Base-by-base conservation (phyloP, 2,113 vertebrate genomes). In the Nyctibius bracteatus region DNA sequence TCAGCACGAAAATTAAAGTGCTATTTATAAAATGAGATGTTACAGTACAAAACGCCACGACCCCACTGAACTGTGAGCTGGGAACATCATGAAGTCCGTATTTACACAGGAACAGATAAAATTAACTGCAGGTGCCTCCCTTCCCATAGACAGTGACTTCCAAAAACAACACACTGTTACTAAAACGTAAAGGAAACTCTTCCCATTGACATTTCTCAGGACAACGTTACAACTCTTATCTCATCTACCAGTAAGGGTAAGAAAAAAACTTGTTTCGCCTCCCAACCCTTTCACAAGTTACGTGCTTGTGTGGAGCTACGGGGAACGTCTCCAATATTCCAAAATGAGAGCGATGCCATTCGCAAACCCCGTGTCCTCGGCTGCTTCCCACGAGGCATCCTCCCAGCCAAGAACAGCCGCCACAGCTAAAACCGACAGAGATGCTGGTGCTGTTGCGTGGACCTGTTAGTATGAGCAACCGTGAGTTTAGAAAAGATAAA, bases 81-180 rank as follows among this genome's bases (percentile, higher is more conserved):
- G 90, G 95, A 96, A 92, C 9, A 14, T 77, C 14, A 73, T 75
- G 92, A 95, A 71, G 77, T 86, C 62, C 15, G 4, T 91, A 66
- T 87, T 92, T 86, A 88, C 93, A 81, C 81, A 72, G 78, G 90
- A 92, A 87, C 85, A n/a, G 87, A 88, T 86, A 86, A 88, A 96
- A 95, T 82, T 78, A 88, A 92, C 80, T 12, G 78, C 97, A 97
- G 97, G 96, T 97, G 96, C 89, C 86, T 87, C 92, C 71, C 90
- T 95, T 98, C 97, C 97, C 97, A 97, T 37, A 25, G 88, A 88
- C 68, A 39, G 81, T 47, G 77, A 90, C 94, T 81, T 58, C 94
- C 95, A 96, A 97, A 91, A 95, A 93, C 96, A 97, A 97, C 96
- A 96, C 52, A 0, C 55, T 58, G 43, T 31, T 30, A 46, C 54